Evolutionary conservation across 2,797 vertebrate genomes (phyloP).

Genomic region (Typhlichthys subterraneus): DNA sequence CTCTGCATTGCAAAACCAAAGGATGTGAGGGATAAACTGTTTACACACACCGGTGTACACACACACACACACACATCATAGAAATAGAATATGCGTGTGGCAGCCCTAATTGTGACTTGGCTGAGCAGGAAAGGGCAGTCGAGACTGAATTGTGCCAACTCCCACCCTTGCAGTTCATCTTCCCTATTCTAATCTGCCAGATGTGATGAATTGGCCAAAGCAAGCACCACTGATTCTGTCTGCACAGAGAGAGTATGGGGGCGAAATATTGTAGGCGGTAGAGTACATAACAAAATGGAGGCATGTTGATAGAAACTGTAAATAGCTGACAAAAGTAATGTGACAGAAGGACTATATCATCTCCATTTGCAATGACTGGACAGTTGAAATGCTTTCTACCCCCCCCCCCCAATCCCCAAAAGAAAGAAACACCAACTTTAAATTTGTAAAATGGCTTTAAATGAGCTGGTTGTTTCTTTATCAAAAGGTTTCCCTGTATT

Average conservation of each 20-base stretch:
- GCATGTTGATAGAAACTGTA: conserved; percentile 70
- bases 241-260: conserved; percentile 58
- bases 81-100: conserved; percentile 5
- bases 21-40: not conserved
- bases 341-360: conserved; percentile 64
- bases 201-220: conserved; percentile 67
- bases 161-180: conserved; percentile 57
- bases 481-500: not conserved
- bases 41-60: conserved; percentile 9
- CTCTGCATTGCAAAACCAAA: conserved; percentile 11
- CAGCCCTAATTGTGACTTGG: conserved; percentile 34
- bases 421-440: conserved; percentile 38
- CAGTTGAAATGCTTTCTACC: conserved; percentile 51
- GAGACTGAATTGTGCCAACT: conserved; percentile 50
- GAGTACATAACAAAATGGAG: conserved; percentile 76
- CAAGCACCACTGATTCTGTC: conserved; percentile 58
- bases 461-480: too few species aligned
- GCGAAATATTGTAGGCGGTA: conserved; percentile 66
- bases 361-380: conserved; percentile 60
- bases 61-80: conserved; percentile 8
- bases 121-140: conserved; percentile 45
- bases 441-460: conserved; percentile 15
- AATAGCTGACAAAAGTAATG: conserved; percentile 67
- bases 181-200: conserved; percentile 67
- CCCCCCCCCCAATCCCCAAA: conserved; percentile 26